Evolutionary conservation across 2,113 vertebrate genomes (phyloP), one percentile per base, ranked within the genome.

Genomic region (Caranx ignobilis): DNA sequence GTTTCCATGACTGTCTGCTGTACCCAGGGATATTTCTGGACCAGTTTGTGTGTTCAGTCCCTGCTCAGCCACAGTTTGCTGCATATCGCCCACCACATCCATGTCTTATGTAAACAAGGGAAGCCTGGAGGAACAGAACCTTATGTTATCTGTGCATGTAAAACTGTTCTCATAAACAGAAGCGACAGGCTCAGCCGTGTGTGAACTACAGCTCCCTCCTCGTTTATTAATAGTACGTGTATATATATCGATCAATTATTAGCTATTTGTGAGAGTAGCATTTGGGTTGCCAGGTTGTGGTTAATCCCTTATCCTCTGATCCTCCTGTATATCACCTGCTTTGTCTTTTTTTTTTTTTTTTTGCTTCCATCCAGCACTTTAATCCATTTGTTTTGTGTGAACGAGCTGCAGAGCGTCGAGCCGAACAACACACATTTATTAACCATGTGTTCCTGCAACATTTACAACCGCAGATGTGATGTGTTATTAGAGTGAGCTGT

Each of bases 1-100:
- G 41, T 65, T 59, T 68, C 11, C 67, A 45, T 73, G 62, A 26
- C 11, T 54, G 32, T 63, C n/a, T 35, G 31, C 50, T 26, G 31
- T 21, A 35, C n/a, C 9, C 48, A 5, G 54, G 48, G 26, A 69
- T 82, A 70, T 82, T 77, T 85, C 55, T 64, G 34, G 71, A 71
- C 11, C 71, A 70, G 59, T 71, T 78, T 34, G 21, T 52, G 13
- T n/a, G 15, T 65, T 69, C 35, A 54, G 39, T 77, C 71, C 61
- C 64, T 76, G 54, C 50, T 54, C 52, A 48, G 65, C 11, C 62
- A 65, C 59, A 61, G 63, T 59, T 47, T 9, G 59, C 68, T 37
- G 45, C 82, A n/a, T 37, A 4, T 64, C 75, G 11, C 75, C 77
- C 81, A 78, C 71, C 2, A 68, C 43, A 35, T 55, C 35, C 68